Conservation (phyloP, 2,113 vertebrate species). For the Proterorhinus semilunaris region DNA sequence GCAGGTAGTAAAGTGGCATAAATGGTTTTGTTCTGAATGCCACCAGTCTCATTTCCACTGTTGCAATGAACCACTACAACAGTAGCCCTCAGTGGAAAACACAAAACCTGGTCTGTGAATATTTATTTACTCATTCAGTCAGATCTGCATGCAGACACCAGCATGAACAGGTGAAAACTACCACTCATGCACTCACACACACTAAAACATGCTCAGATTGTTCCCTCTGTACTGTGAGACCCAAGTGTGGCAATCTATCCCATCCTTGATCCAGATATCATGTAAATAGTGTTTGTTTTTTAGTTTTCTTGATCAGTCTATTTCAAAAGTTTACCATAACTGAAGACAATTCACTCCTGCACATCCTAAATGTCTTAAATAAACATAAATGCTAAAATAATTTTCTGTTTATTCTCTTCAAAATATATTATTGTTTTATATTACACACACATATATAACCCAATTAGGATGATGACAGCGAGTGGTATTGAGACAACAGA, state of each 20-base stretch:
- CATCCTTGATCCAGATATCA: neutral
- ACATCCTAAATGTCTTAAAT: neutral
- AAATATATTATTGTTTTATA: neutral
- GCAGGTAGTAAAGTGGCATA: constrained; percentile 8
- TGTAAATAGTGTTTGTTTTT: neutral
- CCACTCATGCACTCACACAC: constrained; percentile 27
- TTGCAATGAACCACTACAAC: constrained; percentile 5
- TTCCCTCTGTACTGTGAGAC: neutral
- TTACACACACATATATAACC: neutral
- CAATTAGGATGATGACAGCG: neutral
- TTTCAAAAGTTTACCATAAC: neutral
- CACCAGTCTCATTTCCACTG: constrained; percentile 17
- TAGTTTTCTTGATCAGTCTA: neutral
- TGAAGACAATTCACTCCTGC: neutral
- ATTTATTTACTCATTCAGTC: constrained; percentile 21
- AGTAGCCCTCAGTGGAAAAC: constrained; percentile 16
- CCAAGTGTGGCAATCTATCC: neutral
- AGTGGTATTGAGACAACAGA: neutral
- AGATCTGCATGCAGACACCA: constrained; percentile 32
- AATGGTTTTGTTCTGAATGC: constrained; percentile 27
- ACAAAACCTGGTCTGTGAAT: constrained; percentile 17
- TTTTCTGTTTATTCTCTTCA: neutral
- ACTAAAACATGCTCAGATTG: constrained; percentile 37
- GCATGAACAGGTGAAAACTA: constrained; percentile 12
- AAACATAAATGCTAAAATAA: constrained; percentile 1